Evolutionary conservation across 2,797 vertebrate genomes (phyloP), one percentile per base, ranked within the genome.

Genomic region (Malacoraja senta): DNA sequence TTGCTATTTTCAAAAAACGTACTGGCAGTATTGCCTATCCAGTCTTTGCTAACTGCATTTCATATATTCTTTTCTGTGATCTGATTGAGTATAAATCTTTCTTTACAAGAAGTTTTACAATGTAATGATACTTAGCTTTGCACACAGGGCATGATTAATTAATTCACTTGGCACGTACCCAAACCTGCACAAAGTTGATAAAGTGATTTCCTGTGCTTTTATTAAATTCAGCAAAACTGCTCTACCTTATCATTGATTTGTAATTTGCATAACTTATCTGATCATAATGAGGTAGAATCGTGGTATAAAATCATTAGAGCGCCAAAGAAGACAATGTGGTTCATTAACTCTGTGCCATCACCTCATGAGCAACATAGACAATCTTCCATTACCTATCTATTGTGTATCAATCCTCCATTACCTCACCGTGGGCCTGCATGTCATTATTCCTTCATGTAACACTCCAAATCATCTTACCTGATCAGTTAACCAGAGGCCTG

Each of bases 181-280:
- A 35, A 74, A 74, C 65, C 21, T 91, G 71, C 38, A 26, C 32
- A 29, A 72, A 91, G 32, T 74, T 71, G 90, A 91, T 71, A 38
- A 91, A 91, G 38, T 74, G 68, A 53, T 91, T 91, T 91, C 65
- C 90, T 72, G 24, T 44, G 24, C 38, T 29, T 74, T 74, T 91
- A 91, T 91, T 91, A 74, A 44, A 35, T 74, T 91, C 26, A 91
- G 68, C 68, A 53, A 74, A 74, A 74, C 65, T 91, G 32, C 38
- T 74, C 26, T 74, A 91, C 38, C 35, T 74, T 91, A 35, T 32
- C 68, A 91, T 53, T 21, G 44, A 72, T 91, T 91, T 72, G 13
- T 44, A 72, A 17, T 38, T 65, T 90, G 15, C 26, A 74, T 38
- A 74, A 91, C 9, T 32, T 72, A 53, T 38, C 35, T 91, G n/a